Evolutionary conservation across 2,113 vertebrate genomes (phyloP).

Genomic region (Damaliscus lunatus): DNA sequence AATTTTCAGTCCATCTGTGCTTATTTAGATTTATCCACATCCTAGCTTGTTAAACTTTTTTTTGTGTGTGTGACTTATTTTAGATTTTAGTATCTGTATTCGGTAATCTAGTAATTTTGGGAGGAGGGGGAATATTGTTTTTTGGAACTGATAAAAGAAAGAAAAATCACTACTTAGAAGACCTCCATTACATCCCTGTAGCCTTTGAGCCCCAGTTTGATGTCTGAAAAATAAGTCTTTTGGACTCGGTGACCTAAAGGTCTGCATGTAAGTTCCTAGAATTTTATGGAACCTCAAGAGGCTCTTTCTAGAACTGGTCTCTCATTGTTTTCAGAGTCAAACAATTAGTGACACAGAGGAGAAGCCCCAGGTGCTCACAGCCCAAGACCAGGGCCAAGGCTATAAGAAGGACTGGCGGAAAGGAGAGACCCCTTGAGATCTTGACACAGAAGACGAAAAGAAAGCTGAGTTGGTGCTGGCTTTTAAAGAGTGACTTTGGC

Average conservation of each 20-base stretch:
- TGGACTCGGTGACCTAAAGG: not conserved
- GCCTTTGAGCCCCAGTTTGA: not conserved
- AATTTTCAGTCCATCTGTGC: not conserved
- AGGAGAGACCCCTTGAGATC: not conserved
- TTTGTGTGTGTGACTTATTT: not conserved
- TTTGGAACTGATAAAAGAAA: not conserved
- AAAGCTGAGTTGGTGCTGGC: not conserved
- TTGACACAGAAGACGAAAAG: not conserved
- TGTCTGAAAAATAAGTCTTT: not conserved
- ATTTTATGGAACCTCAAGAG: not conserved
- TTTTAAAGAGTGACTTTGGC: rapidly evolving
- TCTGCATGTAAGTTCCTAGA: rapidly evolving
- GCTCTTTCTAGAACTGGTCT: not conserved
- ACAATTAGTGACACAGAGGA: not conserved
- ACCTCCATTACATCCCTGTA: not conserved
- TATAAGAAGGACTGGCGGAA: too few relatives aligned
- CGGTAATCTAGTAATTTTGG: not conserved
- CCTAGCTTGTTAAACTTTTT: not conserved
- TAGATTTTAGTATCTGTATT: not conserved
- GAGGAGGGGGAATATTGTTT: not conserved
- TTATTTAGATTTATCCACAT: not conserved
- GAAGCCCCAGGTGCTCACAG: not conserved
- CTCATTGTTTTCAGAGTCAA: not conserved
- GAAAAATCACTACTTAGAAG: not conserved
- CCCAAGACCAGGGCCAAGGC: rapidly evolving